These are phyloP conservation scores for Chamaetylas fuelleborni DNA, from an alignment of 2,113 vertebrate genomes.

Conservation along the genomic window DNA sequence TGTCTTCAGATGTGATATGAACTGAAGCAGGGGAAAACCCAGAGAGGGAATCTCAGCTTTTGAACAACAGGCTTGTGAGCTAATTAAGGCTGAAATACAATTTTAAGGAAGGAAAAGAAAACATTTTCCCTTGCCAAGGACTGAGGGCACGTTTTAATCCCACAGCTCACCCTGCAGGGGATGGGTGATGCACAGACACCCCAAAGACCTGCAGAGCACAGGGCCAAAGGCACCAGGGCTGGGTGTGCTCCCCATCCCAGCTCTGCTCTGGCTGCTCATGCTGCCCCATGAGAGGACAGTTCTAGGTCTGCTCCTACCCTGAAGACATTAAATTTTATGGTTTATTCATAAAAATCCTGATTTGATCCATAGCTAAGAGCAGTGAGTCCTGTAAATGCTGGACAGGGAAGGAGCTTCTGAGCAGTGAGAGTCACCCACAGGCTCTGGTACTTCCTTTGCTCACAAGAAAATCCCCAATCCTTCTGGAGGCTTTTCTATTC, in stretches of 20 bases:
- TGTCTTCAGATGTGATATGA: slow-evolving; percentile 32
- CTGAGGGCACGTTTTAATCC: not conserved
- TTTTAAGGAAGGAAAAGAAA: slow-evolving; percentile 12
- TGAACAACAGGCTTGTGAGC: slow-evolving; percentile 3
- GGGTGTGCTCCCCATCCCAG: not conserved
- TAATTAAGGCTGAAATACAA: slow-evolving; percentile 23
- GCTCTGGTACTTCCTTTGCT: not conserved
- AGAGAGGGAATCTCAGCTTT: slow-evolving; percentile 12
- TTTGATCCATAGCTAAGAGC: not conserved
- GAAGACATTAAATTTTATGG: not conserved
- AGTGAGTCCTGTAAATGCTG: not conserved
- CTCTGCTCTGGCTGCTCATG: not conserved
- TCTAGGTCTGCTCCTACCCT: not conserved
- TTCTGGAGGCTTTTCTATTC: not conserved
- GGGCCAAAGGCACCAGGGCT: not conserved
- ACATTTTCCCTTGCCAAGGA: not conserved
- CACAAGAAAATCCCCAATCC: not conserved
- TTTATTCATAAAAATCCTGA: not conserved
- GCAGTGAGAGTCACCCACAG: not conserved
- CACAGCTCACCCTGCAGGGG: not conserved
- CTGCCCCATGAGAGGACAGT: not conserved
- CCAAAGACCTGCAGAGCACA: not conserved
- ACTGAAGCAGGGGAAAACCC: slow-evolving; percentile 10
- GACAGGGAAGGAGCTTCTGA: not conserved
- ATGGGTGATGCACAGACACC: not conserved